phyloP scores from a whole-genome alignment of 1,140 invertebrate species.

The Euura lappo region DNA sequence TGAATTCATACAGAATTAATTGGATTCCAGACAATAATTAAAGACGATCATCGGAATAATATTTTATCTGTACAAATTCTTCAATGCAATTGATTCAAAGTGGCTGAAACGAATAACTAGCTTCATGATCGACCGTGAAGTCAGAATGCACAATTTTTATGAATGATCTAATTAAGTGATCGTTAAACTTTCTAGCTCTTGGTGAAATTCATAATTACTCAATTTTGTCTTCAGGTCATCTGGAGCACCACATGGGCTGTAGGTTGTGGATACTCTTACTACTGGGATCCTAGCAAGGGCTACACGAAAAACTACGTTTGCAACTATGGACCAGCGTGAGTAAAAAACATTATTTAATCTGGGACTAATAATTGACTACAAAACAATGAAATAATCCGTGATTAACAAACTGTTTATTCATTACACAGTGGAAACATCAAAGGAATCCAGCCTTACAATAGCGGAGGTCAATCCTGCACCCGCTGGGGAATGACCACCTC shows the following conservation, averaged over 20 bases:
- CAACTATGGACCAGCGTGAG: conserved; percentile 84
- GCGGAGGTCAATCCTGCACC: conserved; percentile 74
- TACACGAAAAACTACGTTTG: conserved; percentile 86
- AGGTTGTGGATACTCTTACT: conserved; percentile 83
- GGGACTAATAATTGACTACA: not conserved
- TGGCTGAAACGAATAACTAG: no score
- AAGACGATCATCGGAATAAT: no score
- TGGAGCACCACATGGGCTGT: conserved; percentile 81
- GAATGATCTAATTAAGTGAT: not conserved
- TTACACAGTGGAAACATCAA: conserved; percentile 75
- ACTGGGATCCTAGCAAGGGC: conserved; percentile 70
- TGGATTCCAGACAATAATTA: no score
- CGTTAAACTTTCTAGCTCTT: conserved; percentile 7
- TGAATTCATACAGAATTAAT: no score
- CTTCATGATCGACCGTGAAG: no score
- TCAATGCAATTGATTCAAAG: no score
- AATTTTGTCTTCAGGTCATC: conserved; percentile 64
- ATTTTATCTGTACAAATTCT: no score
- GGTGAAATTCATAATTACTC: conserved; percentile 39
- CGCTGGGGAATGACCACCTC: conserved; percentile 73
- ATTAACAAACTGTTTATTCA: not conserved
- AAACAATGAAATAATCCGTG: not conserved
- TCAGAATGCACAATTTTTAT: no score
- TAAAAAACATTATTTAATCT: conserved; percentile 19
- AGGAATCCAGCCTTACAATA: conserved; percentile 76